Conservation (phyloP, 2,797 vertebrate species). For the Poecilia gillii region DNA sequence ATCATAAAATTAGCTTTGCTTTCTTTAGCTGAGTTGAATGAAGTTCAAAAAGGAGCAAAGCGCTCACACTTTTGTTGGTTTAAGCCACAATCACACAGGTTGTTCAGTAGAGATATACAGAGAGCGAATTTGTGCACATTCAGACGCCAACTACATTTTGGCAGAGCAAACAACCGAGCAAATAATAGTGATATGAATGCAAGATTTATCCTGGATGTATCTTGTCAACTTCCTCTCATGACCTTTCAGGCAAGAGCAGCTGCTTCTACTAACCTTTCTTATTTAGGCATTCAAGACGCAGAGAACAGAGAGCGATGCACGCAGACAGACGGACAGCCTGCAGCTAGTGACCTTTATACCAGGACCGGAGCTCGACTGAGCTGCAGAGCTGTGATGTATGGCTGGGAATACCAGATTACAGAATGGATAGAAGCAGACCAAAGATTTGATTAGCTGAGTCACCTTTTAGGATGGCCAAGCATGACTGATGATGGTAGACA, state of each 20-base stretch:
- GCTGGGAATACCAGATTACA: slow-evolving; percentile 62
- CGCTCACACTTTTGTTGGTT: not conserved
- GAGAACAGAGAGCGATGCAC: slow-evolving; percentile 61
- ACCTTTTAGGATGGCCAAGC: slow-evolving; percentile 41
- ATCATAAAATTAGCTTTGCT: slow-evolving; percentile 53
- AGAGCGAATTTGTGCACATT: slow-evolving; percentile 6
- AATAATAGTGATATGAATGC: slow-evolving; percentile 59
- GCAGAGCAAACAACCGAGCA: slow-evolving; percentile 60
- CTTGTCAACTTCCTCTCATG: slow-evolving; percentile 52
- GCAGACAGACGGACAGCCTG: slow-evolving; percentile 71
- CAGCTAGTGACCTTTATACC: slow-evolving; percentile 77
- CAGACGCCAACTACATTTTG: slow-evolving; percentile 35
- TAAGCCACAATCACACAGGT: slow-evolving; percentile 13
- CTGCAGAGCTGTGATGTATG: slow-evolving; percentile 65
- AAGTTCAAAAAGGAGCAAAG: slow-evolving; percentile 19
- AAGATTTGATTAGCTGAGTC: slow-evolving; percentile 52
- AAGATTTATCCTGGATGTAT: slow-evolving; percentile 55
- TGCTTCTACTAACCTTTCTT: slow-evolving; percentile 72
- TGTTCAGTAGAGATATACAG: slow-evolving; percentile 22
- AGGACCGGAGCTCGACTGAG: slow-evolving; percentile 66
- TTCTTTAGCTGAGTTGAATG: slow-evolving; percentile 28
- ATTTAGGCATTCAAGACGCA: slow-evolving; percentile 75
- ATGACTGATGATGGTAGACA: slow-evolving; percentile 32
- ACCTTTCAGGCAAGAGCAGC: slow-evolving; percentile 73
- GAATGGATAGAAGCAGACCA: slow-evolving; percentile 37